Base-by-base conservation (phyloP, 2,113 vertebrate genomes). In the Paradisaea rubra region DNA sequence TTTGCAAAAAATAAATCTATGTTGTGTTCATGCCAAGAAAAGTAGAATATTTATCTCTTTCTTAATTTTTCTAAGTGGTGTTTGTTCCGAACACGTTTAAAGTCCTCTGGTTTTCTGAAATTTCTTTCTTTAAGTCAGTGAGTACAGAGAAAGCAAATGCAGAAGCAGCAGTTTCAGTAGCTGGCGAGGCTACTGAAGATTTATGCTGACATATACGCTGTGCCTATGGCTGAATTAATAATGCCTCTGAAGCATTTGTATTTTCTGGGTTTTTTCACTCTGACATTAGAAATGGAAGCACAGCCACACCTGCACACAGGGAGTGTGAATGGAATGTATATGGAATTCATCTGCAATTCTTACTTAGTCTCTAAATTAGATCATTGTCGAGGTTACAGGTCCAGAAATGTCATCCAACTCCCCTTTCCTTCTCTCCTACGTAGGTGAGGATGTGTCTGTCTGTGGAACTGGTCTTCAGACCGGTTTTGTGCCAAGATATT, bases 101-200 rank as follows among this genome's bases (percentile, higher is more conserved):
- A 65, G 37, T 21, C 10, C 33, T 65, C 42, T 54, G 14, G 15
- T 70, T 91, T 89, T 84, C 74, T 44, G 30, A 77, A 87, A 87
- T 61, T 30, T 69, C 59, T 78, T 77, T 70, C 57, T 81, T 81
- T 68, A 56, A 72, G 23, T 39, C 74, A 77, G 41, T 45, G 71
- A 69, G 44, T 68, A 49, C 24, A 80, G 54, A 82, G 84, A 88
- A 93, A 86, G 74, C 87, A 94, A 94, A 80, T 73, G 87, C 95
- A 93, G 81, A 91, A 93, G 57, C 91, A 95, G 93, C 87, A 95
- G 57, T 92, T 94, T 93, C 68, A 35, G 91, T 85, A 80, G 47
- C 74, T 95, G 89, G 70, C 30, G 7, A 45, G 81, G 85, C 77
- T 92, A 70, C 87, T 79, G 89, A 82, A 93, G 81, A 82, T 91